Evolutionary conservation across 2,797 vertebrate species (phyloP).

Genomic region (Cygnus olor): DNA sequence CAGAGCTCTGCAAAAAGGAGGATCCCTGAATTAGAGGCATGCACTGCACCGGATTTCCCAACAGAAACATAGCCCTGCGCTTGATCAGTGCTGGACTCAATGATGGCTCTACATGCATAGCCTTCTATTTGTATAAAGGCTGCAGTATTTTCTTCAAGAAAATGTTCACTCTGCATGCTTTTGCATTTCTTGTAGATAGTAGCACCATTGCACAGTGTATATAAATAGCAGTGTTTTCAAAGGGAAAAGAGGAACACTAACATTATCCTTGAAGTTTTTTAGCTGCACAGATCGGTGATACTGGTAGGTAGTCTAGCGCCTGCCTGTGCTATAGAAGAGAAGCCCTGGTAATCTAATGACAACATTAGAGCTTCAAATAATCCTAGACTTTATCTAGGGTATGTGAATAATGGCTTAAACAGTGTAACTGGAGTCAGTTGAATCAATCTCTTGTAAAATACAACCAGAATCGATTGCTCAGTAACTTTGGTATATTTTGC

Average conservation of each 20-base stretch:
- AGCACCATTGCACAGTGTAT: too few relatives aligned
- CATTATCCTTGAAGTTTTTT: neutral
- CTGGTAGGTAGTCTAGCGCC: neutral
- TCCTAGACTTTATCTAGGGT: neutral
- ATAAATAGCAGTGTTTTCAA: neutral
- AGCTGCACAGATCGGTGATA: neutral
- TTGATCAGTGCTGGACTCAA: fast-evolving
- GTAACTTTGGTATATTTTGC: neutral
- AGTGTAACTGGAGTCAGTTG: neutral
- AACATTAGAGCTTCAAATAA: neutral
- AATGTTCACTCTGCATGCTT: neutral
- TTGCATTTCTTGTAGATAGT: neutral
- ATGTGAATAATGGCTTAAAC: neutral
- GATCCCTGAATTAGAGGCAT: neutral
- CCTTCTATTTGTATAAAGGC: fast-evolving
- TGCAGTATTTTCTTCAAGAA: neutral
- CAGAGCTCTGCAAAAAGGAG: neutral
- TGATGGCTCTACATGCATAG: fast-evolving
- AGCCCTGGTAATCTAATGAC: neutral
- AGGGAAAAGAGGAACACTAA: neutral
- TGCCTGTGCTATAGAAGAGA: neutral
- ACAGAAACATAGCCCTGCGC: neutral
- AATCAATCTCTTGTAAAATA: neutral
- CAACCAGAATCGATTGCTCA: neutral
- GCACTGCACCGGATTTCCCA: neutral